phyloP scores from a whole-genome alignment of 2,113 vertebrate species.

The Eudyptes chrysolophus region DNA sequence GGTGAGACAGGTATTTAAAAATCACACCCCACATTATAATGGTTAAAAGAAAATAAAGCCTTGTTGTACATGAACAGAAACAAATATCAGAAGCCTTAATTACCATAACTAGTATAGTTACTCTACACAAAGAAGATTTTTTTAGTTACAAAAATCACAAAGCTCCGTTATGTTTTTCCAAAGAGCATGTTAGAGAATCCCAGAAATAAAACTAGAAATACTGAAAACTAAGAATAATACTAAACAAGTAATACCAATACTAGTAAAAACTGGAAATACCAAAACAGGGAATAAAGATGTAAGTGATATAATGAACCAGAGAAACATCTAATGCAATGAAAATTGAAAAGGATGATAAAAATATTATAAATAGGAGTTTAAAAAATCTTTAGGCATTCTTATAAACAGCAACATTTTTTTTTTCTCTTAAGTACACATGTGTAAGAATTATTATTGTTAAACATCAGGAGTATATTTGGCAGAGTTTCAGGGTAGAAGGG shows the following conservation, averaged over 20 bases:
- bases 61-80: background rate
- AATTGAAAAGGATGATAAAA: background rate
- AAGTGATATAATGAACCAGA: background rate
- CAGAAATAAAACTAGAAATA: slow-evolving; percentile 70
- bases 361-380: background rate
- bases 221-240: background rate
- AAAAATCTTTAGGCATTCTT: background rate
- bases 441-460: background rate
- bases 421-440: background rate
- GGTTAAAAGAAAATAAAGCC: background rate
- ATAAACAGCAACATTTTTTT: background rate
- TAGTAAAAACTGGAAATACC: slow-evolving; percentile 61
- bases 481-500: background rate
- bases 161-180: slow-evolving; percentile 42
- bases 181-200: slow-evolving; percentile 53
- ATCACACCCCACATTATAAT: background rate
- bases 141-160: slow-evolving; percentile 75
- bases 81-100: background rate
- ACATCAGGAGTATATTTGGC: background rate
- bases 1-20: background rate
- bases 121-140: slow-evolving; percentile 18
- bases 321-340: background rate
- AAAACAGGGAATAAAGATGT: background rate
- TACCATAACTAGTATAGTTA: background rate
- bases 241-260: slow-evolving; percentile 3